Percentiles rank a stretch among this genome's conserved stretches.
Conservation (phyloP, 2,113 vertebrate genomes). For the Lasiurus borealis region DNA sequence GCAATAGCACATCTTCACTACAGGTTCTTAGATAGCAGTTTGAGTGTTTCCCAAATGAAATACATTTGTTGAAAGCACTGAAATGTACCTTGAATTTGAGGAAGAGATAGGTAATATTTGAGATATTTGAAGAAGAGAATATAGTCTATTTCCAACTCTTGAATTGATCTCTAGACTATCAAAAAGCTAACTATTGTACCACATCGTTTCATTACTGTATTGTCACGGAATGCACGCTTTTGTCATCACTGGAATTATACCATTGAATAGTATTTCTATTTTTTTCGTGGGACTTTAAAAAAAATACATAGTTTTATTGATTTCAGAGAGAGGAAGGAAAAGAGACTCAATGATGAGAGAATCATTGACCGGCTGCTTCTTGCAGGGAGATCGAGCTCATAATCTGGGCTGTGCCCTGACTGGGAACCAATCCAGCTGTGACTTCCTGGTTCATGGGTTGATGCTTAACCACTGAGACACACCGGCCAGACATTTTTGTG, state of each 20-base stretch:
- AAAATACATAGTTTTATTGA: too few relatives aligned
- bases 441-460: too few relatives aligned
- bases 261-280: not conserved
- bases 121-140: not conserved
- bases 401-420: too few relatives aligned
- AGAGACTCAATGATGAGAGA: not conserved
- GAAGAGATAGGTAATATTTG: not conserved
- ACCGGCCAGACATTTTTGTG: not conserved
- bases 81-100: constrained; percentile 13
- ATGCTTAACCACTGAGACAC: not conserved
- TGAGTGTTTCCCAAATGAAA: not conserved
- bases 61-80: constrained; percentile 26
- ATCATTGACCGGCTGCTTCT: too few relatives aligned
- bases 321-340: not conserved
- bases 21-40: not conserved
- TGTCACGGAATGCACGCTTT: not conserved
- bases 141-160: not conserved
- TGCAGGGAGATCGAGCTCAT: too few relatives aligned
- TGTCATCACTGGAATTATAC: not conserved
- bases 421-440: too few relatives aligned
- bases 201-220: not conserved
- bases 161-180: not conserved
- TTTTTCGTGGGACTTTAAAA: not conserved
- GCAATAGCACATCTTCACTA: not conserved
- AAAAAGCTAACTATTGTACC: not conserved